phyloP scores from a whole-genome alignment of 2,888 invertebrate species.

The Polylopha cassiicola region DNA sequence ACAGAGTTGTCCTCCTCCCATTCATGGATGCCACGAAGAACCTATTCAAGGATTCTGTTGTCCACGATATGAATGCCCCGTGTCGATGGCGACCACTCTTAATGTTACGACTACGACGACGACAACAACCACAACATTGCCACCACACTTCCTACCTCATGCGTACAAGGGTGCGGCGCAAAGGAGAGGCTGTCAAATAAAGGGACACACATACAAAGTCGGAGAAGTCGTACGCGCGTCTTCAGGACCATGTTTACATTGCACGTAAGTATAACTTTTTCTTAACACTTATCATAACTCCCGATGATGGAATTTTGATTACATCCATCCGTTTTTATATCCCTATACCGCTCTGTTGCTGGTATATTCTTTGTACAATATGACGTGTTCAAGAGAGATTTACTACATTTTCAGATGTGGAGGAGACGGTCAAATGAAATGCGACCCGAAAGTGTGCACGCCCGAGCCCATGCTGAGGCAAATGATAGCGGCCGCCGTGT shows the following conservation, averaged over 20 bases:
- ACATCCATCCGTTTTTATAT: too few relatives aligned
- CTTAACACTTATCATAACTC: too few relatives aligned
- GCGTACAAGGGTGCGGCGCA: constrained; percentile 86
- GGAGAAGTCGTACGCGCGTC: constrained; percentile 90
- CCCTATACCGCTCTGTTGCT: too few relatives aligned
- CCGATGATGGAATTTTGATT: too few relatives aligned
- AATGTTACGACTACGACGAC: constrained; percentile 92
- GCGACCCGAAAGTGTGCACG: constrained; percentile 92
- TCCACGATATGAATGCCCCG: constrained; percentile 95
- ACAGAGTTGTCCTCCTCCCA: constrained; percentile 96
- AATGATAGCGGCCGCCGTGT: constrained; percentile 90
- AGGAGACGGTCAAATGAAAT: constrained; percentile 95
- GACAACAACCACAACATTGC: constrained; percentile 89
- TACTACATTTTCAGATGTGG: constrained; percentile 84
- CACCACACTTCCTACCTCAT: constrained; percentile 89
- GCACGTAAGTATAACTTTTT: constrained; percentile 88
- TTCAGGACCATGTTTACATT: constrained; percentile 94
- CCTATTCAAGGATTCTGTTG: constrained; percentile 96
- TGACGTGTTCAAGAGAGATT: too few relatives aligned
- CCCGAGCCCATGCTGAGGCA: constrained; percentile 93
- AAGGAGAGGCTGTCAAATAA: constrained; percentile 89
- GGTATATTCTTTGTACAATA: too few relatives aligned
- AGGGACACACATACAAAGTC: constrained; percentile 89
- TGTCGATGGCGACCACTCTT: constrained; percentile 88
- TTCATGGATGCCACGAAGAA: constrained; percentile 93